Conservation (phyloP, 2,113 vertebrate genomes). For the Stigmatopora argus region DNA sequence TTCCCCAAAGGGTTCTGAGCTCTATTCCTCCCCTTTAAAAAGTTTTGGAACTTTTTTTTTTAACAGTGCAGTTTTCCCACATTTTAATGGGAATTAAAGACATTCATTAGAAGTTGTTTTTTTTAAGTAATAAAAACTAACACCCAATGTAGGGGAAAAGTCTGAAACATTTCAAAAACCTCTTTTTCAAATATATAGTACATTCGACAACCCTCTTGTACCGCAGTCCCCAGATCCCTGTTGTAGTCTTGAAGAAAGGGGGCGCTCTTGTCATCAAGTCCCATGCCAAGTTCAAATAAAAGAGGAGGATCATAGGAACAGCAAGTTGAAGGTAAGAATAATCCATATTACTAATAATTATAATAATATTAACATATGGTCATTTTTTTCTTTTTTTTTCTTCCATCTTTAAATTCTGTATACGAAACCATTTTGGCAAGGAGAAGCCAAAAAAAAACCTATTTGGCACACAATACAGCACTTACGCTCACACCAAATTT, state of each 20-base stretch:
- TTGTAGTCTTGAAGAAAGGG: conserved; percentile 48
- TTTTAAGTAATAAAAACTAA: conserved; percentile 20
- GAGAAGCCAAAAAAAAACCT: conserved; percentile 47
- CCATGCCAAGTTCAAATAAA: conserved; percentile 58
- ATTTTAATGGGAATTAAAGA: conserved; percentile 50
- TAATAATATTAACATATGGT: conserved; percentile 59
- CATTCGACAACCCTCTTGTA: conserved; percentile 46
- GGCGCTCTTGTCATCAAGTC: conserved; percentile 25
- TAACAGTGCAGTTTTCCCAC: conserved; percentile 66
- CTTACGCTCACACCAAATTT: neutral
- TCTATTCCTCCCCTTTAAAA: conserved; percentile 38
- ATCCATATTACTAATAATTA: conserved; percentile 51
- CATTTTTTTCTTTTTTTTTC: conserved; percentile 34
- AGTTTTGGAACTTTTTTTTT: conserved; percentile 59
- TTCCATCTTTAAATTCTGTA: conserved; percentile 30
- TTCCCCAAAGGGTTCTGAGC: conserved; percentile 44
- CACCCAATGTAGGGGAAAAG: neutral
- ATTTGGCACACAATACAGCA: conserved; percentile 59
- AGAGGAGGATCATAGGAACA: conserved; percentile 55
- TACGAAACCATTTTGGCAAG: conserved; percentile 56
- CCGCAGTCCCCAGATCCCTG: conserved; percentile 6
- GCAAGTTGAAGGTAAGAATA: conserved; percentile 36
- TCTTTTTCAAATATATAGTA: conserved; percentile 62
- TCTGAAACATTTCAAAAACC: conserved; percentile 50
- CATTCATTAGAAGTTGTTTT: conserved; percentile 66